Base-by-base conservation (phyloP, 2,888 invertebrate genomes). In the Apotomis turbidana region DNA sequence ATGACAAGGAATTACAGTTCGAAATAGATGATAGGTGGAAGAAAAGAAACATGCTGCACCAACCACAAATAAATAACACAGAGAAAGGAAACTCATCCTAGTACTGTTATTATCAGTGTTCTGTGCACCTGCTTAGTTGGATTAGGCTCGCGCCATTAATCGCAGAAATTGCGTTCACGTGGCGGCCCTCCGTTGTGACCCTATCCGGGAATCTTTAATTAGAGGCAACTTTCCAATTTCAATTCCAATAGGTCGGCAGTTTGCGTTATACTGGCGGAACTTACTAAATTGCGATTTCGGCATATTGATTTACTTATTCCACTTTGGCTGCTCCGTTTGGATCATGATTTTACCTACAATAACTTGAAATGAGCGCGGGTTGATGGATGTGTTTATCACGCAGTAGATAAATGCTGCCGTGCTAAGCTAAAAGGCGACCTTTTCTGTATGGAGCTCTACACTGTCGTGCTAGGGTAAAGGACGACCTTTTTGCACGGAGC, bases 61-160 rank as follows among this genome's bases (percentile, higher is more conserved):
- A 27, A 27, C 27, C 27, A 1, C 27, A 27, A 27, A 27, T 27
- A 27, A 27, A 1, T 27, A 27, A 27, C 27, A 2, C 2, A 27
- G 27, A 2, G 27, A 27, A 27, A 27, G 27, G 2, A 27, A 27
- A 27, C 27, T 49, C 49, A 49, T 1, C 9, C 9, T 3, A 1
- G n/a, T 59, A 71, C 60, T 71, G 71, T 38, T 46, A 3, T 38
- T 46, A 71, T 15, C 51, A 54, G 71, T 82, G 83, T 83, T 79
- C 85, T 86, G 81, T 85, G 86, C 86, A 84, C 81, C 82, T 87
- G 87, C 88, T 88, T 90, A 90, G 91, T 89, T 88, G 87, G 91
- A 91, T 93, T 92, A 92, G 83, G 83, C 86, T 86, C 90, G 90
- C 89, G 83, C 89, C 91, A 92, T 93, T 93, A 91, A 91, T 90